A percentile compares a stretch with the other conserved stretches of the same genome.
These are phyloP conservation scores for Sebastiscus albofasciatus DNA, from an alignment of 2,797 vertebrate genomes.

Conservation along the genomic window DNA sequence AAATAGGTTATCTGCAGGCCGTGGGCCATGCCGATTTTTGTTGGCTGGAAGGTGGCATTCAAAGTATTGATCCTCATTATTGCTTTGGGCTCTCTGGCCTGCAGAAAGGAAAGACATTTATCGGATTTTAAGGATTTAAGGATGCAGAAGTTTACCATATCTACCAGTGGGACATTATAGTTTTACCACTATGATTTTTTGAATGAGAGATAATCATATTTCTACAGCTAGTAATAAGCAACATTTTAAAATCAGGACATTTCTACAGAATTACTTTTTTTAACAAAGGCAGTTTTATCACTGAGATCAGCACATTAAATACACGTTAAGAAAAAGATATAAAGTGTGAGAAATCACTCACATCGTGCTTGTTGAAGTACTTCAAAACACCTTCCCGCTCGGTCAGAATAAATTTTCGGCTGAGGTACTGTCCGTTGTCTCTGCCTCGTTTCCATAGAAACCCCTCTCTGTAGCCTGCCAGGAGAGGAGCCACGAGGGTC, in stretches of 20 bases:
- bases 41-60: slow-evolving; percentile 94
- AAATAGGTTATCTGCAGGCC: slow-evolving; percentile 96
- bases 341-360: slow-evolving; percentile 70
- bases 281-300: background rate
- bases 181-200: background rate
- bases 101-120: slow-evolving; percentile 15
- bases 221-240: background rate
- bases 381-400: slow-evolving; percentile 94
- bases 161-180: background rate
- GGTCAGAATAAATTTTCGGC: slow-evolving; percentile 93
- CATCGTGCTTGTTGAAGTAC: slow-evolving; percentile 95
- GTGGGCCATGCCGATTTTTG: slow-evolving; percentile 90
- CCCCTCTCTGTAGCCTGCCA: slow-evolving; percentile 94
- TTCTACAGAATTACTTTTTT: background rate
- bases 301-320: background rate
- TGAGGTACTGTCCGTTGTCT: slow-evolving; percentile 95
- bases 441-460: slow-evolving; percentile 96
- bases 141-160: background rate
- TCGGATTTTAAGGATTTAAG: background rate
- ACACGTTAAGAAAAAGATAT: background rate
- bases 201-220: background rate
- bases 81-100: slow-evolving; percentile 97
- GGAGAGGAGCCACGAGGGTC: slow-evolving; percentile 24
- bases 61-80: slow-evolving; percentile 92
- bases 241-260: background rate